Percentiles rank a stretch among this genome's conserved stretches.
Evolutionary conservation across 2,888 invertebrate species (phyloP).

Genomic region (Thalpophila matura): DNA sequence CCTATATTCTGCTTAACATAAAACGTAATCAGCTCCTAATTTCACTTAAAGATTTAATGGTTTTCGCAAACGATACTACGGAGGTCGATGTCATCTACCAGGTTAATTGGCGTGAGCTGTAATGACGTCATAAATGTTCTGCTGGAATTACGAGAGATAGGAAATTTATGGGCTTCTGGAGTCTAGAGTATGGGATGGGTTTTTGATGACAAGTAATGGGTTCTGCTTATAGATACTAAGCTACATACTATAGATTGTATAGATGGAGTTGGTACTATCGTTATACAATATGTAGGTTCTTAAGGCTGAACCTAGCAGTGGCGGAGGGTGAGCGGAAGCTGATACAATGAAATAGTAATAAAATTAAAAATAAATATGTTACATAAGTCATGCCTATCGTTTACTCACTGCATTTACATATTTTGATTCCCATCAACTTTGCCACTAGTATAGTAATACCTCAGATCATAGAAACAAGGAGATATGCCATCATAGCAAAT

Average conservation of each 20-base stretch:
- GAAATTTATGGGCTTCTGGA: conserved; percentile 34
- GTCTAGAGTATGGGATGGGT: conserved; percentile 7
- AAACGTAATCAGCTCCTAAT: conserved; percentile 45
- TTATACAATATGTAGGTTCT: too few relatives aligned
- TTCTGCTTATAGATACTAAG: neutral
- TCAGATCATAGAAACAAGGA: too few relatives aligned
- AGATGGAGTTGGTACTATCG: neutral
- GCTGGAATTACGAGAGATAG: conserved; percentile 24
- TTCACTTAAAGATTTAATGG: conserved; percentile 41
- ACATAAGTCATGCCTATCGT: too few relatives aligned
- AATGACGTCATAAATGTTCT: conserved; percentile 53
- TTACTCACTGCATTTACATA: too few relatives aligned
- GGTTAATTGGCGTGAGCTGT: conserved; percentile 44
- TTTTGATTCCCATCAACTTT: too few relatives aligned
- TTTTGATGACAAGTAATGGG: conserved; percentile 41
- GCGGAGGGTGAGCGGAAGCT: too few relatives aligned
- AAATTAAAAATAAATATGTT: too few relatives aligned
- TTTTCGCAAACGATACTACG: conserved; percentile 45
- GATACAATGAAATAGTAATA: too few relatives aligned
- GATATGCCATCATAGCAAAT: too few relatives aligned
- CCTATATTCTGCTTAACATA: conserved; percentile 30
- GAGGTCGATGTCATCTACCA: conserved; percentile 15
- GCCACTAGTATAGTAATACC: too few relatives aligned
- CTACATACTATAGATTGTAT: neutral
- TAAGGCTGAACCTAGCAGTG: too few relatives aligned